Evolutionary conservation across 1,140 invertebrate species (phyloP).

Genomic region (Lepidurus packardi): DNA sequence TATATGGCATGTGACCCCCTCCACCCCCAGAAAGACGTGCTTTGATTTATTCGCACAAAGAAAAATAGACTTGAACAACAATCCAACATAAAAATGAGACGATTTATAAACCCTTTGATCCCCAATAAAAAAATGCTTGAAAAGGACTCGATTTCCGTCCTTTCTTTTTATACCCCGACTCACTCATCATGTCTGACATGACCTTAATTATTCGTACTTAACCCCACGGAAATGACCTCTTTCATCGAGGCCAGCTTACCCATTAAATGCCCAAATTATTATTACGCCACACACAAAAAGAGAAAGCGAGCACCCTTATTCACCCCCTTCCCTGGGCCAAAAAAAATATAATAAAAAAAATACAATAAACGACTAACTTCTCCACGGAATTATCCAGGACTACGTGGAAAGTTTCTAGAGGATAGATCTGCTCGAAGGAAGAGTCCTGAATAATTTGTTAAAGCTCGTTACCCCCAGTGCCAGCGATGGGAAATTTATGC

Average conservation of each 20-base stretch:
- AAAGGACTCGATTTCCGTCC: not conserved
- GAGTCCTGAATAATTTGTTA: constrained; percentile 6
- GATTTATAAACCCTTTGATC: not conserved
- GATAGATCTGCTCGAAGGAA: not conserved
- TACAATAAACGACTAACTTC: too few relatives aligned
- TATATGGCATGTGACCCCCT: too few relatives aligned
- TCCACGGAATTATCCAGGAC: not conserved
- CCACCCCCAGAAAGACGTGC: too few relatives aligned
- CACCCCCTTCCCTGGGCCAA: too few relatives aligned
- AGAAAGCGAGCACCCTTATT: too few relatives aligned
- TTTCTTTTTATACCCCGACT: not conserved
- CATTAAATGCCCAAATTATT: not conserved
- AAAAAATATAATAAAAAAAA: too few relatives aligned
- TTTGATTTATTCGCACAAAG: too few relatives aligned
- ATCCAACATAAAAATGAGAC: too few relatives aligned
- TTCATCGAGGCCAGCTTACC: not conserved
- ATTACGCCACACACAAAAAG: too few relatives aligned
- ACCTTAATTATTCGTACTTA: not conserved
- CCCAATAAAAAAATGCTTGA: not conserved
- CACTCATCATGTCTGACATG: not conserved
- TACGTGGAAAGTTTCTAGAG: not conserved
- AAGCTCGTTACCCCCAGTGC: not conserved
- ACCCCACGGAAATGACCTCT: not conserved
- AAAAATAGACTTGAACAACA: too few relatives aligned
- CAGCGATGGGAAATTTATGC: not conserved